Percentiles rank a stretch among this genome's conserved stretches.
phyloP scores from a whole-genome alignment of 2,797 vertebrate species.

The Acrossocheilus fasciatus region DNA sequence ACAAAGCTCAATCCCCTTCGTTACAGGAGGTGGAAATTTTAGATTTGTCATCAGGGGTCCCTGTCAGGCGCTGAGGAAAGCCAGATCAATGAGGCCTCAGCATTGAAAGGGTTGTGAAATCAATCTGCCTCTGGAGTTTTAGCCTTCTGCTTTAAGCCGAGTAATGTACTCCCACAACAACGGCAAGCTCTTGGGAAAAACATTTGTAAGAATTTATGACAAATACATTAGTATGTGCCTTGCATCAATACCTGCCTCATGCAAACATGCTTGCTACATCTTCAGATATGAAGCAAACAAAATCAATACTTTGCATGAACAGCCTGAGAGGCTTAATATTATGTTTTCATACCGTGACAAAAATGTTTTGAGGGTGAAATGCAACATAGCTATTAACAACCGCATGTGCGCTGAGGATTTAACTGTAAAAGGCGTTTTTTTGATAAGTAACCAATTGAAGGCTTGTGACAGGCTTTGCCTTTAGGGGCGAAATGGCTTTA shows the following conservation, averaged over 20 bases:
- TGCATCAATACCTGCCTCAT: background rate
- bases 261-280: constrained; percentile 10
- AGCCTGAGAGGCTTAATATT: constrained; percentile 2
- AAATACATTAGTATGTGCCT: constrained; percentile 7
- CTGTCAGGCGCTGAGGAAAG: constrained; percentile 42
- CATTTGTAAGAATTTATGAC: constrained; percentile 24
- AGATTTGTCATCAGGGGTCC: constrained; percentile 56
- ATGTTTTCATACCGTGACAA: constrained; percentile 14
- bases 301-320: constrained; percentile 19
- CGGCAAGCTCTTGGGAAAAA: constrained; percentile 7
- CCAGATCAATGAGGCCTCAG: constrained; percentile 54
- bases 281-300: background rate
- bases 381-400: constrained; percentile 16
- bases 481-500: constrained; percentile 44
- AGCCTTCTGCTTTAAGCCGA: constrained; percentile 43
- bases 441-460: constrained; percentile 50
- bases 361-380: background rate
- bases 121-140: constrained; percentile 50
- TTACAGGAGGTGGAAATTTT: constrained; percentile 59
- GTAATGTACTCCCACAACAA: constrained; percentile 20
- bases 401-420: constrained; percentile 20
- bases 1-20: constrained; percentile 52
- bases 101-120: constrained; percentile 50
- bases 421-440: constrained; percentile 17
- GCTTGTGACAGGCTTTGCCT: constrained; percentile 36